These are phyloP conservation scores for Cosmia pyralina DNA, from an alignment of 2,888 invertebrate species.

Conservation along the genomic window DNA sequence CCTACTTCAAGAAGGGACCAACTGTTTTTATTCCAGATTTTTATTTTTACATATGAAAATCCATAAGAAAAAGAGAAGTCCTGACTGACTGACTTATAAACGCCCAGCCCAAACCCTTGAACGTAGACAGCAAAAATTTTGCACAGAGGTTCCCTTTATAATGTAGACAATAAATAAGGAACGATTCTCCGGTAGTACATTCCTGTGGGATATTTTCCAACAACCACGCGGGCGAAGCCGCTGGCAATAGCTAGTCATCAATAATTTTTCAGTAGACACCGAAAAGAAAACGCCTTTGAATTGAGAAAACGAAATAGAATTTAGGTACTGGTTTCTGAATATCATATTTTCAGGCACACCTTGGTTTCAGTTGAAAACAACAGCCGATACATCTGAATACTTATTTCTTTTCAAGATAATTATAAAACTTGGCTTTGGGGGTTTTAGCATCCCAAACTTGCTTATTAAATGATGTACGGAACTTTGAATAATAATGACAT, in stretches of 20 bases:
- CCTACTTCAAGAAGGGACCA: not conserved
- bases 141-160: too few species aligned
- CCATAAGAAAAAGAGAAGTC: too few species aligned
- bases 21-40: not conserved
- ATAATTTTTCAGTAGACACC: not conserved
- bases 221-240: too few species aligned
- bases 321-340: not conserved
- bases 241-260: too few species aligned
- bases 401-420: not conserved
- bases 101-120: too few species aligned
- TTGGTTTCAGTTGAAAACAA: not conserved
- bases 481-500: conserved; percentile 27
- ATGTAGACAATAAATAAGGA: too few species aligned
- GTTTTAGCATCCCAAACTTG: not conserved
- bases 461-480: conserved; percentile 23
- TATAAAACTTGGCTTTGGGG: not conserved
- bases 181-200: too few species aligned
- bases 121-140: too few species aligned
- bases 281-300: not conserved
- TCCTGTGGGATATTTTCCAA: too few species aligned
- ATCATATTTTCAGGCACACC: not conserved
- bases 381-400: not conserved
- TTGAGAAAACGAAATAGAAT: not conserved
- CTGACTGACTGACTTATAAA: too few species aligned
- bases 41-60: not conserved